Evolutionary conservation across 2,797 vertebrate genomes (phyloP).

Genomic region (Notolepis coatsorum): DNA sequence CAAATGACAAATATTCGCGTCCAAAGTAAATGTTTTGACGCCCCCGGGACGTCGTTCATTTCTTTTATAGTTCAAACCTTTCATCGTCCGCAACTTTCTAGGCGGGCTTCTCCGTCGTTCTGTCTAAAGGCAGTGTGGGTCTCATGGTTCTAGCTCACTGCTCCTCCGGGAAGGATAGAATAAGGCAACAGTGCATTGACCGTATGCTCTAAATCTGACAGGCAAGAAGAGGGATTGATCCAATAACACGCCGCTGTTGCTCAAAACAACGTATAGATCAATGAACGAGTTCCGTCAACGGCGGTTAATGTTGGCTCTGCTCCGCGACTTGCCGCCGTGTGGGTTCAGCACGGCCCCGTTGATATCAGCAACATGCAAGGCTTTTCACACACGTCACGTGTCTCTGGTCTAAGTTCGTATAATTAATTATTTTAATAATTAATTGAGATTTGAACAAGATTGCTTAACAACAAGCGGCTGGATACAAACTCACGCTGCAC

Average conservation of each 20-base stretch:
- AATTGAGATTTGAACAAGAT: neutral
- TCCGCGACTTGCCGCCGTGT: constrained; percentile 1
- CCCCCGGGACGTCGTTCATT: too few relatives aligned
- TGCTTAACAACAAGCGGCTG: constrained; percentile 2
- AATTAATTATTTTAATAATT: too few relatives aligned
- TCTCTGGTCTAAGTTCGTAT: too few relatives aligned
- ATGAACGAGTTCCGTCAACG: constrained; percentile 4
- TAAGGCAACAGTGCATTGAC: constrained; percentile 17
- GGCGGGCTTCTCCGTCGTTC: neutral
- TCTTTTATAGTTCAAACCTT: too few relatives aligned
- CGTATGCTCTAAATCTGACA: constrained; percentile 31
- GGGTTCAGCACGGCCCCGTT: constrained; percentile 6
- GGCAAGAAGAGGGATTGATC: constrained; percentile 13
- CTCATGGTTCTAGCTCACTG: constrained; percentile 8
- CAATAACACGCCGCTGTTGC: constrained; percentile 3
- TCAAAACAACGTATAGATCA: constrained; percentile 24
- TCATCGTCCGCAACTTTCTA: too few relatives aligned
- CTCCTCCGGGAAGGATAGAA: constrained; percentile 8
- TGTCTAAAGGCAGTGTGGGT: neutral
- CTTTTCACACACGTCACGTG: neutral
- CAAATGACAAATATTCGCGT: too few relatives aligned
- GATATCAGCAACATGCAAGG: neutral
- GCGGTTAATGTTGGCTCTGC: neutral
- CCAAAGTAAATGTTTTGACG: too few relatives aligned
- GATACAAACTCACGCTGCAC: too few relatives aligned